These are phyloP conservation scores for human (Homo sapiens) DNA, from an alignment of 2,113 vertebrate genomes.

Conservation along the genomic window GRCh38 chr6:26108001-26108500, in stretches of 20 bases:
- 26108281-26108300: neutral
- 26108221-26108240: conserved; percentile 72
- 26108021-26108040: neutral
- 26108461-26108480: neutral
- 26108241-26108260: conserved; percentile 42
- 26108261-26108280: neutral
- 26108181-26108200: conserved; percentile 73
- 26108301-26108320: neutral
- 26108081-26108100: rapidly evolving
- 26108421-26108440: conserved; percentile 19
- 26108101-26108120: rapidly evolving
- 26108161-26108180: conserved; percentile 74
- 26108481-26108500: neutral
- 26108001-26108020: neutral
- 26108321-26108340: neutral
- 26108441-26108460: neutral
- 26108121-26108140: rapidly evolving
- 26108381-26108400: neutral
- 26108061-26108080: rapidly evolving
- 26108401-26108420: neutral
- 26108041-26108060: neutral
- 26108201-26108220: neutral
- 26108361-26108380: neutral
- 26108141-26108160: rapidly evolving
- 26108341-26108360: neutral